Evolutionary conservation across 2,113 vertebrate species (phyloP), one percentile per base, ranked within the genome.

Genomic region (Hemibagrus wyckioides): DNA sequence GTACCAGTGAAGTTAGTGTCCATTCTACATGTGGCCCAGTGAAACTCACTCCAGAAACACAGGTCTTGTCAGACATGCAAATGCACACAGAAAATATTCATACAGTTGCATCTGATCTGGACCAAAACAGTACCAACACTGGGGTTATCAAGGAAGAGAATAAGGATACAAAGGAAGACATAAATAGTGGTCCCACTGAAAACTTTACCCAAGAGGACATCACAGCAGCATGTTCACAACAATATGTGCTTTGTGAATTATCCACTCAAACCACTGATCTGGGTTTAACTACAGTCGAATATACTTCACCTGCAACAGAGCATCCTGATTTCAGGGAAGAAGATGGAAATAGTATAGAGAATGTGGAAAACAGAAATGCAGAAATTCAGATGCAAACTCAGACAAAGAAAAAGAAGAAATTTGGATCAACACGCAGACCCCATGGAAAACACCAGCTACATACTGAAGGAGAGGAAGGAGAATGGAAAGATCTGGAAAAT

Each of bases 371-470:
- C 1, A 39, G 0, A 54, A 65, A 52, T 75, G 59, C 57, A 52
- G 57, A 77, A 65, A 44, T 80, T 15, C 33, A 25, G 17, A 14
- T 5, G 52, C 17, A 85, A 65, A 48, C 1, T 67, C 73, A 79
- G 36, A 67, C 21, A 23, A 76, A 63, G 71, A 84, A 83, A 83
- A 83, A 63, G 54, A 80, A 50, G 65, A 85, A 67, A 73, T 57
- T 80, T 39, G 76, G 76, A 44, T 85, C 83, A 69, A 81, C 79
- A 15, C 25, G 61, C 2, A 81, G 65, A 52, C 54, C 48, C 23
- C 36, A 59, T 21, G 79, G 30, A 52, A 41, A 41, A 80, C 48
- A 71, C 30, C 48, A 79, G 25, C 13, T 7, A 73, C 36, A 50
- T 21, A 0, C 59, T 33, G 59, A 85, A 30, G 39, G 13, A 80